Base-by-base conservation (phyloP, 2,888 invertebrate species). In the Drosophila atripex region DNA sequence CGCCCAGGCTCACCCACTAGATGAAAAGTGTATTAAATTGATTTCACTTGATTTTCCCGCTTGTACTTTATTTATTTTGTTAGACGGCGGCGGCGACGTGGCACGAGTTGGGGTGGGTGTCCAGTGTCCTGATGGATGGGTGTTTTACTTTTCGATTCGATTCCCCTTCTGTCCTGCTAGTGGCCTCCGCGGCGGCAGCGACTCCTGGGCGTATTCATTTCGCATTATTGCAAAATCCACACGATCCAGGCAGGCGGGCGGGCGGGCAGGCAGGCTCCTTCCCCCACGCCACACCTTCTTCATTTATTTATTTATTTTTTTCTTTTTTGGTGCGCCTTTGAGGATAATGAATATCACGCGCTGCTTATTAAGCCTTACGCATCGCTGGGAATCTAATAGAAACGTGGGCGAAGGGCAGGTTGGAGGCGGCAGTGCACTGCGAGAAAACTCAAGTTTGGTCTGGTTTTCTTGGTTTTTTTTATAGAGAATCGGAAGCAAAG, bases 11-110 rank as follows among this genome's bases (percentile, higher is more conserved):
- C 16, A 12, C 11, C 25, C 21, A 53, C 58, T 65, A 71, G 71
- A 69, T 73, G 76, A 73, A 80, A 86, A 78, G 84, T 84, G 87
- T 86, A 86, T 83, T 84, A 80, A 86, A 83, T 86, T 83, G 87
- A 84, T 83, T 83, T 84, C 69, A 78, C 86, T 83, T 83, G 75
- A 84, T 83, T 83, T 80, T 80, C 59, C 65, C 55, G 77, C 80
- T 74, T 71, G 66, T 84, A 65, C 76, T 78, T 77, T 69, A 77
- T 79, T 86, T 76, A 78, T 72, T 63, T 75, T 63, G 71, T 49
- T 71, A 56, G 39, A 49, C 30, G 39, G 32, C 7, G 21, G 21
- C 3, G 21, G 21, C 3, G 21, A 0, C 21, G 21, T 23, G 21
- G 4, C n/a, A 2, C 23, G 6, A 14, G 30, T 28, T 23, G 32